These are phyloP conservation scores for Oryctes rhinoceros DNA, from an alignment of 1,140 invertebrate species.

Conservation along the genomic window DNA sequence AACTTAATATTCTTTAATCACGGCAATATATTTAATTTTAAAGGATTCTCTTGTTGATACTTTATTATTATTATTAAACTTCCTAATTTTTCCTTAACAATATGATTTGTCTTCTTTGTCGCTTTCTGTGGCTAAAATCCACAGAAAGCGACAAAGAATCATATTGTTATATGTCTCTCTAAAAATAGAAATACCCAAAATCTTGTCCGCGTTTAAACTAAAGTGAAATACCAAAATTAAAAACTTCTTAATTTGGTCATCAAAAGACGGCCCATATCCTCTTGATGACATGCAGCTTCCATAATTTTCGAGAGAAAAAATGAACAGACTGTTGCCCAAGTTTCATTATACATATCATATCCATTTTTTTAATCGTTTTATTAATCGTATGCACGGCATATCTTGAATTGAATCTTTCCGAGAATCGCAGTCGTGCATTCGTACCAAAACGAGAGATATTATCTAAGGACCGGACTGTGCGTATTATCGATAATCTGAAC, in stretches of 20 bases:
- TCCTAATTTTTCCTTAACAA: too few relatives aligned
- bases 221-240: background rate
- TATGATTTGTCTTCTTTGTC: too few relatives aligned
- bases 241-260: background rate
- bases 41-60: too few relatives aligned
- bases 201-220: too few relatives aligned
- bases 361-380: conserved; percentile 9
- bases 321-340: background rate
- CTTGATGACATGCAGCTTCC: background rate
- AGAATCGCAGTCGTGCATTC: background rate
- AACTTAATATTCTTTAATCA: too few relatives aligned
- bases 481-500: background rate
- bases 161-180: too few relatives aligned
- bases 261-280: background rate
- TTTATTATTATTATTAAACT: too few relatives aligned
- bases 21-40: too few relatives aligned
- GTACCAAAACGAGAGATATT: background rate
- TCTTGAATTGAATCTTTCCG: conserved; percentile 22
- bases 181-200: too few relatives aligned
- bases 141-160: too few relatives aligned
- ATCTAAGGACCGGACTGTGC: background rate
- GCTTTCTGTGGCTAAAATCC: too few relatives aligned
- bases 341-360: background rate
- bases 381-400: conserved; percentile 9
- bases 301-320: background rate